These are phyloP conservation scores for Lordiphosa clarofinis DNA, from an alignment of 1,140 invertebrate species.

Conservation along the genomic window DNA sequence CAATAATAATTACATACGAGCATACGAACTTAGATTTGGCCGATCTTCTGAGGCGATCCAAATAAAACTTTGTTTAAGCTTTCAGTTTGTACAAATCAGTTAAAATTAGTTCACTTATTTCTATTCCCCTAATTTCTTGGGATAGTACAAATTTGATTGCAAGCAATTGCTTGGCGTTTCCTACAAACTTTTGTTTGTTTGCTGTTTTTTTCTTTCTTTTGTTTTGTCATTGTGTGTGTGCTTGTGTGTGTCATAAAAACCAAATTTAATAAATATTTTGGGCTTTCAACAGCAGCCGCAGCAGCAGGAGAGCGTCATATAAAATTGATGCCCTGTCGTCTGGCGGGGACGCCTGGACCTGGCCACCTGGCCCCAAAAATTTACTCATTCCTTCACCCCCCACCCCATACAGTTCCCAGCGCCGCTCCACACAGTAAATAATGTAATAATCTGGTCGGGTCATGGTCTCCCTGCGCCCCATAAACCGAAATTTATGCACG, in stretches of 20 bases:
- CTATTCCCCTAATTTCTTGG: not conserved
- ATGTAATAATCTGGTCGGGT: conserved; percentile 71
- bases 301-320: conserved; percentile 46
- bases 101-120: conserved; percentile 4
- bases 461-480: conserved; percentile 67
- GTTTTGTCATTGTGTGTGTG: conserved; percentile 12
- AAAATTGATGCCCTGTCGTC: conserved; percentile 69
- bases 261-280: conserved; percentile 71
- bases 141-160: conserved; percentile 32
- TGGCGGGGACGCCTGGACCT: conserved; percentile 45
- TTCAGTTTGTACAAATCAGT: not conserved
- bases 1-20: too few relatives aligned
- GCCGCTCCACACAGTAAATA: conserved; percentile 57
- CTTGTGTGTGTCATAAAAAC: conserved; percentile 46
- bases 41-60: too few relatives aligned
- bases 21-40: too few relatives aligned
- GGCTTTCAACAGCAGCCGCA: conserved; percentile 28
- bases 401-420: conserved; percentile 4
- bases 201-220: conserved; percentile 27
- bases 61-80: too few relatives aligned
- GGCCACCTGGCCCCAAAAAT: conserved; percentile 9
- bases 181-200: conserved; percentile 15
- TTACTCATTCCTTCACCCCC: not conserved
- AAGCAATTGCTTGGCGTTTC: conserved; percentile 52
- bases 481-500: conserved; percentile 75